These are phyloP conservation scores for Chinchilla lanigera DNA, from an alignment of 2,113 vertebrate genomes.

Conservation along the genomic window DNA sequence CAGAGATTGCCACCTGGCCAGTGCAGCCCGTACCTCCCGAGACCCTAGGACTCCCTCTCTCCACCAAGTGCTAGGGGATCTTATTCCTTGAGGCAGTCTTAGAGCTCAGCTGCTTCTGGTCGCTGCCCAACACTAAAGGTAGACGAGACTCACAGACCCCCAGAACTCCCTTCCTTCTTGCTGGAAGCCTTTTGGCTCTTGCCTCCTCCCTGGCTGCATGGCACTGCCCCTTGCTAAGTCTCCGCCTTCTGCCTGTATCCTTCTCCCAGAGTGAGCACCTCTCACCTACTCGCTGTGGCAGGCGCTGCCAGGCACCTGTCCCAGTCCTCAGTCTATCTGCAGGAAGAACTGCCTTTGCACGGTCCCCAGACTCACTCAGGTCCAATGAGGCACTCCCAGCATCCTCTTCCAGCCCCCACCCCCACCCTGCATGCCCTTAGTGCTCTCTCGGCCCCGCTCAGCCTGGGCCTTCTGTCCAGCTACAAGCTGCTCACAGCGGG, in stretches of 20 bases:
- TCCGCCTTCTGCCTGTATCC: not conserved
- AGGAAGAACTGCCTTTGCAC: not conserved
- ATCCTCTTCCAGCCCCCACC: not conserved
- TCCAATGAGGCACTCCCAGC: not conserved
- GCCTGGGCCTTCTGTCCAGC: not conserved
- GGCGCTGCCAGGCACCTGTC: not conserved
- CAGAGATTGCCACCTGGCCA: fast-evolving
- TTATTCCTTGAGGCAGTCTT: not conserved
- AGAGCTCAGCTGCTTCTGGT: not conserved
- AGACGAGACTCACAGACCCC: not conserved
- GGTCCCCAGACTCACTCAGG: not conserved
- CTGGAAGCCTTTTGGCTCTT: not conserved
- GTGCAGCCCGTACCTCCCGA: not conserved
- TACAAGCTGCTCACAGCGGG: constrained; percentile 41
- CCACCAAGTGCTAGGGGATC: not conserved
- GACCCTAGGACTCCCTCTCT: not conserved
- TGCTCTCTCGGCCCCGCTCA: not conserved
- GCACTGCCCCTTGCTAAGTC: not conserved
- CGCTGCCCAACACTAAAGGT: not conserved
- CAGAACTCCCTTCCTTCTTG: not conserved
- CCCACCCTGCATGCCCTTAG: not conserved
- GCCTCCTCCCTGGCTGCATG: not conserved
- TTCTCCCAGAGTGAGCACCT: not conserved
- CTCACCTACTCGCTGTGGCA: not conserved
- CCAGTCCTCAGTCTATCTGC: not conserved